Evolutionary conservation across 2,888 invertebrate genomes (phyloP).

Genomic region (Ctenicera cuprea): DNA sequence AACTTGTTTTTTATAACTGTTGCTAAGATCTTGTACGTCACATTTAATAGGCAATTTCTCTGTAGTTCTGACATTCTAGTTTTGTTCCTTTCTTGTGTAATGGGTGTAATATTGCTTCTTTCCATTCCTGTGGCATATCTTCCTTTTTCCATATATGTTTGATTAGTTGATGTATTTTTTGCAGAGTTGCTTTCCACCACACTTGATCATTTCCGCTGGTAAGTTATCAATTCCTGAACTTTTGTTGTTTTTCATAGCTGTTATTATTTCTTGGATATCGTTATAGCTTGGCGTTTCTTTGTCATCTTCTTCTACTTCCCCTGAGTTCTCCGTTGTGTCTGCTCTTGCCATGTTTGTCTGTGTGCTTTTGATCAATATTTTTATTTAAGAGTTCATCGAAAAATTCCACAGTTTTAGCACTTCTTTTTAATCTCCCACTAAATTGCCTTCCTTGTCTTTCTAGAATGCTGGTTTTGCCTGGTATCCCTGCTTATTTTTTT

Average conservation of each 20-base stretch:
- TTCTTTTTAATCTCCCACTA: neutral
- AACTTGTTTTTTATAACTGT: conserved; percentile 4
- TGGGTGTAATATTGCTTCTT: neutral
- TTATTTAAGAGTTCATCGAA: neutral
- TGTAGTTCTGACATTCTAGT: neutral
- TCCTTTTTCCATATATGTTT: conserved; percentile 2
- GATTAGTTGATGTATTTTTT: neutral
- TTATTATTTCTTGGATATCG: neutral
- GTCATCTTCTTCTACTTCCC: neutral
- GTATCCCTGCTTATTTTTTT: neutral
- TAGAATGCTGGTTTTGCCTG: neutral
- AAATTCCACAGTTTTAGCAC: conserved; percentile 1
- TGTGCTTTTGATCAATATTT: neutral
- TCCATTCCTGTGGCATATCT: conserved; percentile 1
- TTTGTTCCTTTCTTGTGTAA: too few relatives aligned
- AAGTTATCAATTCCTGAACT: neutral
- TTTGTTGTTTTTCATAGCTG: conserved; percentile 4
- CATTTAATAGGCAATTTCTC: neutral
- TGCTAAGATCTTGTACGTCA: too few relatives aligned
- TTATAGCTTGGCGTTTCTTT: neutral
- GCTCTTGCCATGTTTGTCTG: neutral
- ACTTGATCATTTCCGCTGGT: too few relatives aligned
- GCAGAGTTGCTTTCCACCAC: neutral
- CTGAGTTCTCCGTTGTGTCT: too few relatives aligned
- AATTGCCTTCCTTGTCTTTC: neutral